Evolutionary conservation across 1,140 invertebrate species (phyloP).

Genomic region (Pentalonia nigronervosa): DNA sequence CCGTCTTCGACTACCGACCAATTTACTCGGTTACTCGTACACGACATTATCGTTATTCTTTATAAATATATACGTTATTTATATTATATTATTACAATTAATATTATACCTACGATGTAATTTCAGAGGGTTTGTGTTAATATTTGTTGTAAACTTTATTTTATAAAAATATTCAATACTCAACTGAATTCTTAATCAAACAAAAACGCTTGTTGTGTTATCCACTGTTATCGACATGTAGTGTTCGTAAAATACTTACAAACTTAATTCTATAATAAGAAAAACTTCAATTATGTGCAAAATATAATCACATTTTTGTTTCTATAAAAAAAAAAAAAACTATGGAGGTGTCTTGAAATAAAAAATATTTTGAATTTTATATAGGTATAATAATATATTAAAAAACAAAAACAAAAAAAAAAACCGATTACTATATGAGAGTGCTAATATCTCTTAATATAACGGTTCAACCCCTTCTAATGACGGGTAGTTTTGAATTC

Average conservation of each 20-base stretch:
- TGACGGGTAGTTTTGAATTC: constrained; percentile 53
- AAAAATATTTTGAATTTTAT: background rate
- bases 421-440: background rate
- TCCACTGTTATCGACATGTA: no score
- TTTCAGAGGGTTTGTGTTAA: no score
- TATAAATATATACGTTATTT: background rate
- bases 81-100: background rate
- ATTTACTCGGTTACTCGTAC: background rate
- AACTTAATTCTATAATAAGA: no score
- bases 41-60: background rate
- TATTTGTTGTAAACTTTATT: no score
- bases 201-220: no score
- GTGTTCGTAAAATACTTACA: no score
- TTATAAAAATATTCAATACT: no score
- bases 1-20: background rate
- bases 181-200: no score
- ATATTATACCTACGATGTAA: no score
- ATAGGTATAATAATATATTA: background rate
- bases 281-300: background rate
- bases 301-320: background rate
- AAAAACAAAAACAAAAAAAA: constrained; percentile 5
- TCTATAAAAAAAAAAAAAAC: background rate
- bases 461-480: constrained; percentile 37
- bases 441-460: constrained; percentile 35
- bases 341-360: background rate